Conservation (phyloP, 2,888 invertebrate genomes). For the Leptopilina syphax region DNA sequence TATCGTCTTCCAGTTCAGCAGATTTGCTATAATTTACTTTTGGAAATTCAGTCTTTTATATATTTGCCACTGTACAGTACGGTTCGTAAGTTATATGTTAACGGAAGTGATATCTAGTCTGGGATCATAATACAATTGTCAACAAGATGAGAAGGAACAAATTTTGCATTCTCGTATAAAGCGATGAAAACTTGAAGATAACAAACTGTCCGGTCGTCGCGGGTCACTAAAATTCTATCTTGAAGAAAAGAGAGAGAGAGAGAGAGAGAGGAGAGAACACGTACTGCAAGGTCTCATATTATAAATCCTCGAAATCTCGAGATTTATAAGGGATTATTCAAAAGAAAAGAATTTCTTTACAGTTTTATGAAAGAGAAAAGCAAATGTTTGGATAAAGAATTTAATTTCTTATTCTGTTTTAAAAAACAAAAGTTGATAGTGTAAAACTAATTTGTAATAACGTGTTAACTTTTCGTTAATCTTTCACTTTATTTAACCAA, state of each 20-base stretch:
- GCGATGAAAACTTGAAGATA: constrained; percentile 23
- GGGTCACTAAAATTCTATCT: constrained; percentile 7
- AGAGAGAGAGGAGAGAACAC: too few relatives aligned
- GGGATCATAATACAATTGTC: constrained; percentile 25
- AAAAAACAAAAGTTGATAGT: too few relatives aligned
- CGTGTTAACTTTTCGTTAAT: background rate
- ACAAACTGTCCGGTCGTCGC: constrained; percentile 10
- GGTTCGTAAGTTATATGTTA: constrained; percentile 21
- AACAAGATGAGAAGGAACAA: background rate
- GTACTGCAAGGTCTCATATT: background rate
- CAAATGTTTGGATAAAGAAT: too few relatives aligned
- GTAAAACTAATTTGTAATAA: background rate
- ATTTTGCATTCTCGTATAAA: background rate
- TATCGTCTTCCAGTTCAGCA: constrained; percentile 56
- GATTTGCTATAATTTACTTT: constrained; percentile 32
- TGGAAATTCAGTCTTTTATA: constrained; percentile 19
- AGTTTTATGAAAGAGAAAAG: too few relatives aligned
- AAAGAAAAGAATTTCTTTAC: background rate
- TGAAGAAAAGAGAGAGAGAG: background rate
- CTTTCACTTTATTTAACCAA: constrained; percentile 11
- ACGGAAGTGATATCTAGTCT: constrained; percentile 21
- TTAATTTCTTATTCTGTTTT: too few relatives aligned
- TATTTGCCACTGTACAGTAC: constrained; percentile 25
- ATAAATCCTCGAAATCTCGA: too few relatives aligned
- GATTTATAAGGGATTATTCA: constrained; percentile 18